Evolutionary conservation across 1,140 invertebrate species (phyloP).

Genomic region (Drosophila kurseongensis): DNA sequence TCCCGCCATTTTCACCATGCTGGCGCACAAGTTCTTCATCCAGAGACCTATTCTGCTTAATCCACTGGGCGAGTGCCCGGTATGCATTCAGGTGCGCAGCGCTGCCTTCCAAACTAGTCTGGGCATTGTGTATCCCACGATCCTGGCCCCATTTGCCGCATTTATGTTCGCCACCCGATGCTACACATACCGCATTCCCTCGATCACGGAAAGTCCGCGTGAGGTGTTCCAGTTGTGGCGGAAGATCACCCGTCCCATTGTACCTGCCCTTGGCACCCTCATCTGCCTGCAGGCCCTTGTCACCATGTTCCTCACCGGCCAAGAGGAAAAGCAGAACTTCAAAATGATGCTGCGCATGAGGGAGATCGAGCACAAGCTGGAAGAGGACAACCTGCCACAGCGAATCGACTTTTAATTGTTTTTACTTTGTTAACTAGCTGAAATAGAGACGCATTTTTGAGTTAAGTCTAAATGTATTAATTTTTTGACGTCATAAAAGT

Average conservation of each 20-base stretch:
- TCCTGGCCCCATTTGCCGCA: slow-evolving; percentile 84
- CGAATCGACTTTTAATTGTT: slow-evolving; percentile 53
- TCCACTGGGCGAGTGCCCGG: slow-evolving; percentile 79
- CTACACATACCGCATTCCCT: slow-evolving; percentile 85
- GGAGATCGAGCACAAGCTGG: slow-evolving; percentile 67
- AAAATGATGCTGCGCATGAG: slow-evolving; percentile 73
- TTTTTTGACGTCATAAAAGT: neutral
- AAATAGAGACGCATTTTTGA: slow-evolving; percentile 22
- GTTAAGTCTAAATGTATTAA: neutral
- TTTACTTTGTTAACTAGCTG: slow-evolving; percentile 14
- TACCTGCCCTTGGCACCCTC: slow-evolving; percentile 75
- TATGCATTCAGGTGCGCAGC: slow-evolving; percentile 84
- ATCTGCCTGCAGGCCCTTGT: slow-evolving; percentile 83
- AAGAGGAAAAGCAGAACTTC: slow-evolving; percentile 82
- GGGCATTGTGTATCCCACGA: slow-evolving; percentile 83
- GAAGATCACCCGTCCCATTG: slow-evolving; percentile 83
- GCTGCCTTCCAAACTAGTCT: slow-evolving; percentile 76
- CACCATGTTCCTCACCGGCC: slow-evolving; percentile 83
- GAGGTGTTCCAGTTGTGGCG: slow-evolving; percentile 81
- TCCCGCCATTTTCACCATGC: slow-evolving; percentile 80
- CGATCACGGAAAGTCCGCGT: slow-evolving; percentile 81
- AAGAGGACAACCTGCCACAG: slow-evolving; percentile 44
- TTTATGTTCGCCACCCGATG: slow-evolving; percentile 85
- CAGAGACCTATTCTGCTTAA: slow-evolving; percentile 77
- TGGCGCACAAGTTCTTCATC: slow-evolving; percentile 84